phyloP scores from a whole-genome alignment of 2,113 vertebrate species.

The Condylura cristata region DNA sequence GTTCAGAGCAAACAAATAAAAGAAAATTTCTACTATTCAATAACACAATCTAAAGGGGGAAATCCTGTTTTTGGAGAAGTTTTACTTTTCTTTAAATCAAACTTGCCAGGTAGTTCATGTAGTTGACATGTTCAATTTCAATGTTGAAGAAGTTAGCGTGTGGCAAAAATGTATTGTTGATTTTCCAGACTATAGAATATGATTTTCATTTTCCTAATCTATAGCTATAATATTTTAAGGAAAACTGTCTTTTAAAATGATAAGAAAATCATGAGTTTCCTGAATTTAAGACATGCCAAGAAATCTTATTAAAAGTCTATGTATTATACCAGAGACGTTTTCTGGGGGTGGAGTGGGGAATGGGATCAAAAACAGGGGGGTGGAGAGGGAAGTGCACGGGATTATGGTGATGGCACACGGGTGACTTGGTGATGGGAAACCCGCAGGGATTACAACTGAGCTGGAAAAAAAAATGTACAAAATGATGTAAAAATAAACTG shows the following conservation, averaged over 20 bases:
- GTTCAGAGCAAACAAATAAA: not conserved
- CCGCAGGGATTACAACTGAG: too few species aligned
- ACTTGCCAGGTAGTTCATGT: not conserved
- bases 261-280: not conserved
- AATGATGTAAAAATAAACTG: too few species aligned
- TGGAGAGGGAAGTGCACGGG: too few species aligned
- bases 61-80: not conserved
- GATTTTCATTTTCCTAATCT: not conserved
- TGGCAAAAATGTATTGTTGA: not conserved
- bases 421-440: too few species aligned
- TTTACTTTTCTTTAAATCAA: not conserved
- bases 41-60: not conserved
- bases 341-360: too few species aligned
- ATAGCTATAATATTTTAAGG: not conserved
- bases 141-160: not conserved
- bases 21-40: not conserved
- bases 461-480: too few species aligned
- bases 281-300: not conserved
- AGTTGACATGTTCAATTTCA: not conserved
- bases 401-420: too few species aligned
- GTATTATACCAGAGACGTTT: too few species aligned
- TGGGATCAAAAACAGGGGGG: too few species aligned
- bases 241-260: not conserved
- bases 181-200: not conserved
- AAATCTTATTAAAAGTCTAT: not conserved